These are phyloP conservation scores for Gavia stellata DNA, from an alignment of 2,113 vertebrate species.

Conservation along the genomic window DNA sequence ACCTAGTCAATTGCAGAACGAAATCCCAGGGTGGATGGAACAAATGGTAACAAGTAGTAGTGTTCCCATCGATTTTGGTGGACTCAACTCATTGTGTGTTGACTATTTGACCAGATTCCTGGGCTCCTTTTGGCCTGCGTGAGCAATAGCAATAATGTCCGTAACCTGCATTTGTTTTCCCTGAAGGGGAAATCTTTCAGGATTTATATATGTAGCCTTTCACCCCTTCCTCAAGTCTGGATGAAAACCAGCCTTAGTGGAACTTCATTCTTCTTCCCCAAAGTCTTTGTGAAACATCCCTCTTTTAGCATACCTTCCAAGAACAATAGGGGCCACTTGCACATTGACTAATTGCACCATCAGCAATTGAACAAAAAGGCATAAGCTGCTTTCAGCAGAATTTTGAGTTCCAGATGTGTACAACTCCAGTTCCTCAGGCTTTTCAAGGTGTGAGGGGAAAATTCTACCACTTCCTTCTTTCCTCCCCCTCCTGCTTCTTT, in stretches of 20 bases:
- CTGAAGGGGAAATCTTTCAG: neutral
- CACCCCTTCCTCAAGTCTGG: neutral
- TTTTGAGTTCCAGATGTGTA: neutral
- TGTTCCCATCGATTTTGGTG: neutral
- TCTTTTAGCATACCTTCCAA: neutral
- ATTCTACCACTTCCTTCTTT: neutral
- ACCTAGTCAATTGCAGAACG: neutral
- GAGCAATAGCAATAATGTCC: neutral
- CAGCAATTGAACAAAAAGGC: neutral
- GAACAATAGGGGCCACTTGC: neutral
- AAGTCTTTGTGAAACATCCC: neutral
- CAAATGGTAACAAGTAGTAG: neutral
- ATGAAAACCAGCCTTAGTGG: neutral
- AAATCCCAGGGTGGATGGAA: neutral
- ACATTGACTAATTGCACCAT: neutral
- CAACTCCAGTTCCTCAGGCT: neutral
- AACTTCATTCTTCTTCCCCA: neutral
- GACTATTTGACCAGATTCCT: neutral
- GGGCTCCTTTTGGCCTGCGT: neutral
- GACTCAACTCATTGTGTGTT: neutral
- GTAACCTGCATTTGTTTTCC: neutral
- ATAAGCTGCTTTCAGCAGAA: neutral
- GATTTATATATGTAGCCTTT: neutral
- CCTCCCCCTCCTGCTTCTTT: neutral
- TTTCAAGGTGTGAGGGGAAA: neutral